Conservation (phyloP, 2,797 vertebrate genomes). For the Streptopelia turtur region DNA sequence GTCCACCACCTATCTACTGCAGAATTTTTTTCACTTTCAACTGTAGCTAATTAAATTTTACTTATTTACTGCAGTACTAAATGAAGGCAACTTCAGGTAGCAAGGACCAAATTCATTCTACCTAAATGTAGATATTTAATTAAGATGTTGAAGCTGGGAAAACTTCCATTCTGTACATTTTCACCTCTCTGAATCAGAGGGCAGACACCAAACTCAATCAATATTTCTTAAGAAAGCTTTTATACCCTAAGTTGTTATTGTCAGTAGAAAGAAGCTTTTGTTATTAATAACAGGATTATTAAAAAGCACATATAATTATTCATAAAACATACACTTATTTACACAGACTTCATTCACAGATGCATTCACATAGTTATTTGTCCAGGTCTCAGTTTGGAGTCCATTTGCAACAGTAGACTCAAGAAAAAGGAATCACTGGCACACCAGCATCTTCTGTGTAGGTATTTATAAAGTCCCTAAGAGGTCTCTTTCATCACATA, state of each 20-base stretch:
- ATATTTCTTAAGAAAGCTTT: not conserved
- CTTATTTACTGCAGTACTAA: not conserved
- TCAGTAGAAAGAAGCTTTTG: not conserved
- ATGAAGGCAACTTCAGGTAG: not conserved
- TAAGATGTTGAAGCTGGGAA: not conserved
- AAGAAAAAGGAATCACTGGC: not conserved
- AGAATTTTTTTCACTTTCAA: not conserved
- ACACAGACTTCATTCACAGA: not conserved
- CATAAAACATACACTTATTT: not conserved
- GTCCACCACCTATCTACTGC: not conserved
- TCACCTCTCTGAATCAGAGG: not conserved
- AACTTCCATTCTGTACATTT: not conserved
- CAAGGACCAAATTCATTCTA: not conserved
- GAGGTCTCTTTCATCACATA: not conserved
- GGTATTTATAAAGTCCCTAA: not conserved
- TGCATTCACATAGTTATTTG: not conserved
- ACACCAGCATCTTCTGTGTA: rapidly evolving
- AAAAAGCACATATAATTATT: not conserved
- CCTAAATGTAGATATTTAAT: not conserved
- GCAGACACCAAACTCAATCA: not conserved
- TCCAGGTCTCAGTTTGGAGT: not conserved
- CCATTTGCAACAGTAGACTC: not conserved
- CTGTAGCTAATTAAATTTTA: not conserved
- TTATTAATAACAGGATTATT: not conserved
- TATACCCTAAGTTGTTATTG: not conserved